Percentiles rank a stretch among this genome's conserved stretches.
Conservation (phyloP, 2,888 invertebrate species). For the Drosophila melanosoma region DNA sequence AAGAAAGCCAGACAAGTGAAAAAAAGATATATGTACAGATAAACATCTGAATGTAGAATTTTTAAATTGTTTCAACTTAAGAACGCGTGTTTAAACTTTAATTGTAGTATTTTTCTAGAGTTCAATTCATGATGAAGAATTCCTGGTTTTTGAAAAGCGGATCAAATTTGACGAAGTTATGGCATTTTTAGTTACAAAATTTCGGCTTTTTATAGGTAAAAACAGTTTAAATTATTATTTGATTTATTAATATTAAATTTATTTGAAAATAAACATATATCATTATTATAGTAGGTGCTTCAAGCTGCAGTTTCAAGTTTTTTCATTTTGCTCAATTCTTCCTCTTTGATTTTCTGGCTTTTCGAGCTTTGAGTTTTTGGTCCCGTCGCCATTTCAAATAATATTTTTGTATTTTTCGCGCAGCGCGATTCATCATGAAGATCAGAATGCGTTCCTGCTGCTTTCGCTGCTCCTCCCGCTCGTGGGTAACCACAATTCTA, state of each 20-base stretch:
- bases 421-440: conserved; percentile 84
- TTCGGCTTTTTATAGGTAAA: too few species aligned
- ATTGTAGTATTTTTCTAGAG: too few species aligned
- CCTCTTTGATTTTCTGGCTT: conserved; percentile 51
- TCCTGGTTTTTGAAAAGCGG: too few species aligned
- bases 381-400: conserved; percentile 78
- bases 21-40: conserved; percentile 6
- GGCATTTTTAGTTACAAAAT: too few species aligned
- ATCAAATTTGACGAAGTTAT: too few species aligned
- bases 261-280: neutral
- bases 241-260: too few species aligned
- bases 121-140: too few species aligned
- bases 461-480: conserved; percentile 73
- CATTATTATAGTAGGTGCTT: neutral
- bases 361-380: conserved; percentile 67
- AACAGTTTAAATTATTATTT: too few species aligned
- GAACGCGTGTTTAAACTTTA: too few species aligned
- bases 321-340: conserved; percentile 28
- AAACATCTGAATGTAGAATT: neutral
- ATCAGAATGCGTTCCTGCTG: conserved; percentile 80
- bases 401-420: conserved; percentile 78
- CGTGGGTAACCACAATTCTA: conserved; percentile 68
- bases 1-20: neutral
- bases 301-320: neutral
- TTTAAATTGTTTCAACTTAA: neutral